Evolutionary conservation across 1,140 invertebrate genomes (phyloP).

Genomic region (Araneus ventricosus): DNA sequence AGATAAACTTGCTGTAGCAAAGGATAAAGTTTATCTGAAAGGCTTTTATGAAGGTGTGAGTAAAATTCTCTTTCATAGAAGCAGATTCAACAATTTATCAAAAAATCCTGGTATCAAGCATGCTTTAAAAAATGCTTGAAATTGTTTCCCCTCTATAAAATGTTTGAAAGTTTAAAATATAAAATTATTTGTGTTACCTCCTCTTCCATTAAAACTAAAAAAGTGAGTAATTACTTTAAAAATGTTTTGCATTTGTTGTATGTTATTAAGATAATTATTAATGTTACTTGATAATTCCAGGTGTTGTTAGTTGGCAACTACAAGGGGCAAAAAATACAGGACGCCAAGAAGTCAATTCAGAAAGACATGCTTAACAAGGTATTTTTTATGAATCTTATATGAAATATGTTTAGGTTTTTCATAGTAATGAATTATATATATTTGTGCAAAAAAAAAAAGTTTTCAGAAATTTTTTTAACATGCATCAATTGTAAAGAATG

Average conservation of each 20-base stretch:
- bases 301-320: constrained; percentile 92
- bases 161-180: too few relatives aligned
- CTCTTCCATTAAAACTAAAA: too few relatives aligned
- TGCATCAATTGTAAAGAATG: too few relatives aligned
- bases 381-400: background rate
- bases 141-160: too few relatives aligned
- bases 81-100: too few relatives aligned
- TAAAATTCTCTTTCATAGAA: constrained; percentile 44
- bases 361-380: constrained; percentile 86
- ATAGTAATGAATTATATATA: background rate
- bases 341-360: constrained; percentile 96
- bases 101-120: too few relatives aligned
- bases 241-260: too few relatives aligned
- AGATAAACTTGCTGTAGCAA: constrained; percentile 95
- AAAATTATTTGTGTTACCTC: too few relatives aligned
- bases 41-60: constrained; percentile 94
- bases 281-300: constrained; percentile 77
- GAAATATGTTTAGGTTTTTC: too few relatives aligned
- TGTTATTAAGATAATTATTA: too few relatives aligned
- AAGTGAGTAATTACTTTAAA: too few relatives aligned
- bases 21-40: constrained; percentile 96
- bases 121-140: too few relatives aligned
- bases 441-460: background rate
- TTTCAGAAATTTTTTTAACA: background rate
- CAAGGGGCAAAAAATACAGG: constrained; percentile 95